Conservation (phyloP, 1,140 invertebrate genomes). For the Andricus grossulariae region DNA sequence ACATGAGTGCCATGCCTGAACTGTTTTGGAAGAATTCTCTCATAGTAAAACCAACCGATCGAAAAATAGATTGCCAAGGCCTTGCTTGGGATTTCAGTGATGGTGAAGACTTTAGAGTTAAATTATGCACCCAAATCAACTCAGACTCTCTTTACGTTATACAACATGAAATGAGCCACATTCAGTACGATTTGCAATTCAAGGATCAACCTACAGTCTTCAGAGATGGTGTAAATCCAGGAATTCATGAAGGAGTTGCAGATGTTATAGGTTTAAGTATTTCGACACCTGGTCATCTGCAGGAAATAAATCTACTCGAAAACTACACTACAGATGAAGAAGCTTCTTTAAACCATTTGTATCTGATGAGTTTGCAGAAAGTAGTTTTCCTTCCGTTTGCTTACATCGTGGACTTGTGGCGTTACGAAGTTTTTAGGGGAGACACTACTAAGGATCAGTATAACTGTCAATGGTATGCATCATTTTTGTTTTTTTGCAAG, state of each 20-base stretch:
- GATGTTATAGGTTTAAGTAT: constrained; percentile 91
- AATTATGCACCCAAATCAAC: constrained; percentile 89
- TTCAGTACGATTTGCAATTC: constrained; percentile 92
- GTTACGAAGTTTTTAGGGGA: too few species aligned
- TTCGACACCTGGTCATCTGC: constrained; percentile 86
- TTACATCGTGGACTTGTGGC: too few species aligned
- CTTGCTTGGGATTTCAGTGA: constrained; percentile 93
- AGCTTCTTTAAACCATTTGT: too few species aligned
- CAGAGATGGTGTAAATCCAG: constrained; percentile 89
- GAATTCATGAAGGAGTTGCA: constrained; percentile 95
- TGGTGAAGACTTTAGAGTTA: constrained; percentile 90
- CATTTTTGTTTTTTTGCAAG: too few species aligned
- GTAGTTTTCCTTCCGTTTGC: too few species aligned
- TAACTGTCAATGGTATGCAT: too few species aligned
- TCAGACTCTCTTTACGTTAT: constrained; percentile 85
- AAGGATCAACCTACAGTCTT: constrained; percentile 85
- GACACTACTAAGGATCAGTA: too few species aligned
- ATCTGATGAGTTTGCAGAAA: too few species aligned
- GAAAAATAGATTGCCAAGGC: too few species aligned
- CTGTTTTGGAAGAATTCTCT: too few species aligned
- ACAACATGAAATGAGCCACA: constrained; percentile 93
- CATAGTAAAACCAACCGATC: too few species aligned
- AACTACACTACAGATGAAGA: constrained; percentile 78
- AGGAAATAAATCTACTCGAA: constrained; percentile 83
- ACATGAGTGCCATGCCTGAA: too few species aligned